Evolutionary conservation across 2,113 vertebrate genomes (phyloP).

Genomic region (Petrocephalus microphthalmus): DNA sequence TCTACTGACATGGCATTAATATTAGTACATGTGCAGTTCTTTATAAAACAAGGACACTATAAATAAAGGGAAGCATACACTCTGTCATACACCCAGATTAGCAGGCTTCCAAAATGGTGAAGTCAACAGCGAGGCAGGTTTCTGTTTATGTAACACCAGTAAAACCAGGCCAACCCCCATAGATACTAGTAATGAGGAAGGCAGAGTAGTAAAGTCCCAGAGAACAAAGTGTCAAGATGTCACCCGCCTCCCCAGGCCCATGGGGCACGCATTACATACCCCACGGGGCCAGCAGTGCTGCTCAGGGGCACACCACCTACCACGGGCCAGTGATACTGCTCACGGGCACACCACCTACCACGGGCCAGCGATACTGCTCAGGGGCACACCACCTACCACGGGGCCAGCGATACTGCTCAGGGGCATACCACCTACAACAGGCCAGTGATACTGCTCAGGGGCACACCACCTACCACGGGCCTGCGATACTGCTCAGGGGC

Average conservation of each 20-base stretch:
- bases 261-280: no score
- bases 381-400: no score
- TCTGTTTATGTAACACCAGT: neutral
- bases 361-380: no score
- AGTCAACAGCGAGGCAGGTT: neutral
- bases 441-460: no score
- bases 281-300: no score
- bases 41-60: neutral
- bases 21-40: neutral
- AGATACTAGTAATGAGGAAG: neutral
- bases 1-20: neutral
- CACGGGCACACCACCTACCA: no score
- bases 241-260: neutral
- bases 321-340: no score
- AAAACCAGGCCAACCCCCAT: neutral
- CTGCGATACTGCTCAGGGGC: no score
- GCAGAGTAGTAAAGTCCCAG: neutral
- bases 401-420: no score
- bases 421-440: no score
- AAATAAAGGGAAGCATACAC: neutral
- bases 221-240: neutral
- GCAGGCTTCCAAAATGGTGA: neutral
- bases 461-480: no score
- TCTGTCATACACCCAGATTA: neutral
- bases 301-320: no score